Evolutionary conservation across 2,113 vertebrate species (phyloP).

Genomic region (Orycteropus afer): DNA sequence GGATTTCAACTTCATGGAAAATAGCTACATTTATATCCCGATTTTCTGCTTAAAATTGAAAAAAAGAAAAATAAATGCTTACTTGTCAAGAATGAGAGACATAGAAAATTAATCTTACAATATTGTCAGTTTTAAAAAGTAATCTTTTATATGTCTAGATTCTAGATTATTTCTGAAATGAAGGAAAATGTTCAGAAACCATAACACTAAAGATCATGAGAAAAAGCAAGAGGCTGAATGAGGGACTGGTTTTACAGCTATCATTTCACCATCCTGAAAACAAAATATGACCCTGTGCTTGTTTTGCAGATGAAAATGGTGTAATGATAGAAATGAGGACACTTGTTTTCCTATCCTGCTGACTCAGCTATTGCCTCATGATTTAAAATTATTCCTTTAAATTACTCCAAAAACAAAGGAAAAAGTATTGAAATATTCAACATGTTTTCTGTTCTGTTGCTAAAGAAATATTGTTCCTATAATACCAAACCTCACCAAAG

Average conservation of each 20-base stretch:
- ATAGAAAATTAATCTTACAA: not conserved
- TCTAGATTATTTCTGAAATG: not conserved
- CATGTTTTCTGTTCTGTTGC: not conserved
- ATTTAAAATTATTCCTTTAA: not conserved
- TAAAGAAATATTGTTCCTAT: not conserved
- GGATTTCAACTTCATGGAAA: not conserved
- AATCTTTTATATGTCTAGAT: not conserved
- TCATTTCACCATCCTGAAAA: not conserved
- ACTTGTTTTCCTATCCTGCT: not conserved
- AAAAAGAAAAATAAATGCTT: not conserved
- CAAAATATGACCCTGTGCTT: rapidly evolving
- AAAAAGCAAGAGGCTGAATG: not conserved
- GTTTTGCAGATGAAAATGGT: rapidly evolving
- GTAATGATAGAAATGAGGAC: too few species aligned
- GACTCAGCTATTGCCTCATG: not conserved
- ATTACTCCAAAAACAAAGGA: not conserved
- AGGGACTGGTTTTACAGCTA: not conserved
- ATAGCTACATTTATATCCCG: not conserved
- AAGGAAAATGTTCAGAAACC: not conserved
- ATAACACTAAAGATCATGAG: not conserved
- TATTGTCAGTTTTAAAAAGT: not conserved
- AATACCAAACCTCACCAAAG: not conserved
- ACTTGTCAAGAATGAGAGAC: not conserved
- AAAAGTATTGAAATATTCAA: not conserved
- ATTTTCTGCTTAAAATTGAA: not conserved